phyloP scores from a whole-genome alignment of 23 tunicate genomes.

The Phallusia fumigata region DNA sequence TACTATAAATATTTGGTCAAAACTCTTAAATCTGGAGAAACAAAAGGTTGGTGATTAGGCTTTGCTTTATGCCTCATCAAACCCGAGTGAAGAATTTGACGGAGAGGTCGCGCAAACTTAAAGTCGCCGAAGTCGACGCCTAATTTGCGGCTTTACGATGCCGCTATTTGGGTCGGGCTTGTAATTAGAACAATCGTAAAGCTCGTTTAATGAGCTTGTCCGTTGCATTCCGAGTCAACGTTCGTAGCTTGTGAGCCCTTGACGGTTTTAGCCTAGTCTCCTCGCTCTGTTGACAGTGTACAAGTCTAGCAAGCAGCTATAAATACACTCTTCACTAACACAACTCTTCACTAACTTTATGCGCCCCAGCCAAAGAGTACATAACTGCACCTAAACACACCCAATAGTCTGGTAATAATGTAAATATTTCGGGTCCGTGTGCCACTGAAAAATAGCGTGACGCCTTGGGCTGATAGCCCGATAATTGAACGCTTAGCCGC shows the following conservation, averaged over 20 bases:
- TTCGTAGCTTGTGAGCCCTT: neutral
- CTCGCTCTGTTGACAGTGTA: neutral
- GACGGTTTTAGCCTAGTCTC: neutral
- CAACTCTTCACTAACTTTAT: neutral
- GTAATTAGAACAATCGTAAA: conserved; percentile 9
- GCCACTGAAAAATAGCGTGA: neutral
- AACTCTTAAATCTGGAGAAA: conserved; percentile 1
- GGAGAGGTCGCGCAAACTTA: neutral
- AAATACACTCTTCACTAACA: neutral
- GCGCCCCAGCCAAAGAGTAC: neutral
- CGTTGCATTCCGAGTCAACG: neutral
- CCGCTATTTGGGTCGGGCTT: neutral
- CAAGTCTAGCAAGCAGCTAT: neutral
- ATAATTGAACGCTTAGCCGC: neutral
- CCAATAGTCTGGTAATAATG: neutral
- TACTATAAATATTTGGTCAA: neutral
- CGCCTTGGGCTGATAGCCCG: neutral
- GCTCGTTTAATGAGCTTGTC: neutral
- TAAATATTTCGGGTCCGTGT: neutral
- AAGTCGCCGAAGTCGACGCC: neutral
- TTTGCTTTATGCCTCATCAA: too few species aligned
- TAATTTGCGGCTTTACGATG: too few species aligned
- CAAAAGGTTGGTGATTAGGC: neutral
- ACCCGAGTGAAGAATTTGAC: too few species aligned
- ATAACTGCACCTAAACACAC: conserved; percentile 1